phyloP scores from a whole-genome alignment of 2,113 vertebrate species.

The Prunella himalayana region DNA sequence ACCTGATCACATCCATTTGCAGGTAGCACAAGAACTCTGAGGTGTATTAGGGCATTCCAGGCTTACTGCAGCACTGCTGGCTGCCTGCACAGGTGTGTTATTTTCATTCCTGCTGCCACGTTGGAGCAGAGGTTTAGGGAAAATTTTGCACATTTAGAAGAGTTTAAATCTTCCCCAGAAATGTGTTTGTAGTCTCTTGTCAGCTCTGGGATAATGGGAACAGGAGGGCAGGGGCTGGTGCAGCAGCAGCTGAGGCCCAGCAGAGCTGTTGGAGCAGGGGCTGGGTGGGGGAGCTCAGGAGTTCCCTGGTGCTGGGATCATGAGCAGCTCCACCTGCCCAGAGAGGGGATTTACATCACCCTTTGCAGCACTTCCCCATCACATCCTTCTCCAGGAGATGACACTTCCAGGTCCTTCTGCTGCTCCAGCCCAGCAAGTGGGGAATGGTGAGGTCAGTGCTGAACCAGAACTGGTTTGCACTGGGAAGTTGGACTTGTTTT shows the following conservation, averaged over 20 bases:
- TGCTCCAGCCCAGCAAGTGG: rapidly evolving
- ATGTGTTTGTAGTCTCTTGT: rapidly evolving
- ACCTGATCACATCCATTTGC: rapidly evolving
- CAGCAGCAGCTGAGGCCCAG: not conserved
- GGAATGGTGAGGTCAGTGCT: not conserved
- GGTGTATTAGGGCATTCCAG: not conserved
- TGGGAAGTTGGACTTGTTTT: not conserved
- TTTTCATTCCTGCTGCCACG: not conserved
- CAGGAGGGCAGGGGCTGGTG: not conserved
- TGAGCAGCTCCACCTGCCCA: not conserved
- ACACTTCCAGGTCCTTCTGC: rapidly evolving
- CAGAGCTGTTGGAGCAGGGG: not conserved
- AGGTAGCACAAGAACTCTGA: not conserved
- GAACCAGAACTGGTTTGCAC: not conserved
- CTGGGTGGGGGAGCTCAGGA: not conserved
- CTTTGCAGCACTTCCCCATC: rapidly evolving
- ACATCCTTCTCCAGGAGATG: rapidly evolving
- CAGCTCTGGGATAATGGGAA: rapidly evolving
- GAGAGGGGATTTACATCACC: not conserved
- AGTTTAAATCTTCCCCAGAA: not conserved
- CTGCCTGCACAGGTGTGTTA: rapidly evolving
- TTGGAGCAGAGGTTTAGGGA: not conserved
- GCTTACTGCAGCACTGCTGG: rapidly evolving
- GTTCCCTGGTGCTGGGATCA: not conserved
- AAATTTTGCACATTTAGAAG: not conserved